These are phyloP conservation scores for Rhabditoides inermis DNA, from an alignment of 2,888 invertebrate genomes.

Conservation along the genomic window DNA sequence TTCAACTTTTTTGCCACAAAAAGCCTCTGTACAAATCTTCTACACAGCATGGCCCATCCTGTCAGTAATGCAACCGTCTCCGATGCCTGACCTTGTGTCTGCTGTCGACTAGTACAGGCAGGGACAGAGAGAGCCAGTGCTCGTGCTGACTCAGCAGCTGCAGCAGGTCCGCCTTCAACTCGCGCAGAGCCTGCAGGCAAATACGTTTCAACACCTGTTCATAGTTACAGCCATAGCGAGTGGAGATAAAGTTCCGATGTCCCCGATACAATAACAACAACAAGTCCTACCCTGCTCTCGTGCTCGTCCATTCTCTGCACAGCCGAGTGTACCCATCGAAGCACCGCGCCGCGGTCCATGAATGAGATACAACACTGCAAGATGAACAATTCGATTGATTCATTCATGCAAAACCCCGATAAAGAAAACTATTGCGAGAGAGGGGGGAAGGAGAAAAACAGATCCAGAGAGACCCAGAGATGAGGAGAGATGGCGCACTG, in stretches of 20 bases:
- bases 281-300: constrained; percentile 58
- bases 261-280: constrained; percentile 6
- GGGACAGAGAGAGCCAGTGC: constrained; percentile 82
- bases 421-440: not conserved
- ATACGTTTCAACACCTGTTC: not conserved
- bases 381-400: too few relatives aligned
- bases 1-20: too few relatives aligned
- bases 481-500: constrained; percentile 24
- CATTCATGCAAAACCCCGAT: too few relatives aligned
- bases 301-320: constrained; percentile 75
- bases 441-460: not conserved
- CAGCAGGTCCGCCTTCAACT: constrained; percentile 83
- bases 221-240: not conserved
- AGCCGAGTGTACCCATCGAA: constrained; percentile 76
- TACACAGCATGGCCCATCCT: too few relatives aligned
- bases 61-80: too few relatives aligned
- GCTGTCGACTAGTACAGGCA: constrained; percentile 68
- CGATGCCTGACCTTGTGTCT: too few relatives aligned
- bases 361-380: constrained; percentile 77
- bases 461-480: not conserved
- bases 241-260: not conserved
- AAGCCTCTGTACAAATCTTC: too few relatives aligned
- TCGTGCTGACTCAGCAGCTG: constrained; percentile 85
- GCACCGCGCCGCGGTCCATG: constrained; percentile 88
- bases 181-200: constrained; percentile 66